Base-by-base conservation (phyloP, 2,797 vertebrate species). In the Cyclopterus lumpus region DNA sequence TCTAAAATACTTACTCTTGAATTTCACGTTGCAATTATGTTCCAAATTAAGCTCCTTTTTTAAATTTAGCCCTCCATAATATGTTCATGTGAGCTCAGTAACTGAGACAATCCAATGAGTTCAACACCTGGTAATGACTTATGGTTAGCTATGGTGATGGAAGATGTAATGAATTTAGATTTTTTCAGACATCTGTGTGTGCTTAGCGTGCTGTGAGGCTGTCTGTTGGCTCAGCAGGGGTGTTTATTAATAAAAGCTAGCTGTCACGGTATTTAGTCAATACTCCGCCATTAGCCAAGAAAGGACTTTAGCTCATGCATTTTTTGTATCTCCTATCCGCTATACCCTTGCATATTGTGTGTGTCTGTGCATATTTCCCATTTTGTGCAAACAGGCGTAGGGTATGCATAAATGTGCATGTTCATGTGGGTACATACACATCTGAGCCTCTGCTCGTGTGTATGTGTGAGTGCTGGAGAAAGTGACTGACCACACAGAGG, bases 401-500 rank as follows among this genome's bases (percentile, higher is more conserved):
- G 57, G 71, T 71, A 24, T 15, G 42, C 60, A 71, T 66, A 68
- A 77, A 81, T 38, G 46, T 63, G 18, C 38, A 32, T 71, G 46
- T 83, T 76, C 71, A 54, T 72, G 69, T 20, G 30, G 69, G 73
- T 26, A 34, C 61, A 38, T 65, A 58, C 77, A 70, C 71, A 67
- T 59, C 53, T 72, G 49, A 59, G 46, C 53, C 73, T 71, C 36
- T 79, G 72, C 55, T 76, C 71, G 71, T 73, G 32, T 70, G 69
- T 70, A 20, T 77, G 78, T 73, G 74, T 75, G 73, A 75, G 83
- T 65, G 44, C 61, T 76, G 51, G 58, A 83, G 78, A 87, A 85
- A 68, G 83, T 82, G 76, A 84, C 83, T 85, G 88, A 88, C 90
- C 89, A 84, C 90, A 92, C 89, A 88, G 83, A 82, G 71, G 70